These are phyloP conservation scores for Cloeon dipterum DNA, from an alignment of 2,888 invertebrate species.

Conservation along the genomic window DNA sequence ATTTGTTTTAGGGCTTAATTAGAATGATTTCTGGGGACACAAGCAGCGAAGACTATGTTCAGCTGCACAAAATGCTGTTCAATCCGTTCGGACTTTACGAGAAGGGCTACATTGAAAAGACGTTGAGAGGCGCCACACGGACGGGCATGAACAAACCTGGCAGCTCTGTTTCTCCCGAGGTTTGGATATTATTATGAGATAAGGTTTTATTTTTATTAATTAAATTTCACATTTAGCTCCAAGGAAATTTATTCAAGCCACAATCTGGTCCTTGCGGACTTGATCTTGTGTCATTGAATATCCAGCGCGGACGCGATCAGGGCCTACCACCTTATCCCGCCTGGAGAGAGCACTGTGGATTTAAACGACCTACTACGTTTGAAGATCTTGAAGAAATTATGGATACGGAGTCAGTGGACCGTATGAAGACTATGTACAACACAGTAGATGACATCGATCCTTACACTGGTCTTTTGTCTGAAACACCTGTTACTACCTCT, in stretches of 20 bases:
- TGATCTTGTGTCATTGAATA: conserved; percentile 68
- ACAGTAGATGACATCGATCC: conserved; percentile 66
- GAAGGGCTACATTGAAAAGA: conserved; percentile 31
- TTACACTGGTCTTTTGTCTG: conserved; percentile 70
- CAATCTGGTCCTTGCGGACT: conserved; percentile 30
- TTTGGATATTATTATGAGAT: conserved; percentile 11
- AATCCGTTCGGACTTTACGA: conserved; percentile 51
- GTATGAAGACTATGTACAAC: conserved; percentile 40
- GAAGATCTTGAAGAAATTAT: conserved; percentile 36
- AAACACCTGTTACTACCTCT: conserved; percentile 37
- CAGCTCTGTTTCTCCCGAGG: conserved; percentile 36
- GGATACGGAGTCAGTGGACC: conserved; percentile 34
- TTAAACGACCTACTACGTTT: conserved; percentile 35
- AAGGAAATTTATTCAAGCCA: background rate
- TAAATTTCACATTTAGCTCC: background rate
- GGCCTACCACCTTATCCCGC: conserved; percentile 55
- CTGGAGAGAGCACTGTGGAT: conserved; percentile 55
- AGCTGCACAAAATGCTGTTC: conserved; percentile 57
- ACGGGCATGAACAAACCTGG: conserved; percentile 37
- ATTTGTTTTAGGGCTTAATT: conserved; percentile 38
- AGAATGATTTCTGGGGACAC: conserved; percentile 31
- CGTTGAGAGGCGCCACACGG: conserved; percentile 39
- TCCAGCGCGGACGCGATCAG: conserved; percentile 75
- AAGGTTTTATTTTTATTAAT: background rate
- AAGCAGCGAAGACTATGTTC: conserved; percentile 30